phyloP scores from a whole-genome alignment of 2,797 vertebrate genomes.

The Poliocrania exsul region DNA sequence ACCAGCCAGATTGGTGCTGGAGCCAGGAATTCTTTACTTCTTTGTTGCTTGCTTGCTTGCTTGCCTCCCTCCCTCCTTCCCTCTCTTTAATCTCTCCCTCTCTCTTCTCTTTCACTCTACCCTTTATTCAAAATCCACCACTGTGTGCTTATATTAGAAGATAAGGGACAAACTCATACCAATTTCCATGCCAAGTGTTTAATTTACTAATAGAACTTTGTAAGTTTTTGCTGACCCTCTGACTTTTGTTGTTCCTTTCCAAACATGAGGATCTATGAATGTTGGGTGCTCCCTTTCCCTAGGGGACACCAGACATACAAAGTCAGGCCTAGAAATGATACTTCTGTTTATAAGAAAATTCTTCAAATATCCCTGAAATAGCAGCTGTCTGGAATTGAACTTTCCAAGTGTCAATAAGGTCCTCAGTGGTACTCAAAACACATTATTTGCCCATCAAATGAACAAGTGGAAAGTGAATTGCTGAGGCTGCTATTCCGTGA shows the following conservation, averaged over 20 bases:
- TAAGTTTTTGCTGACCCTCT: neutral
- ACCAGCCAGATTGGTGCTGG: neutral
- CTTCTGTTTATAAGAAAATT: neutral
- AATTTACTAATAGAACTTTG: no score
- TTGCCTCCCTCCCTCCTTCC: no score
- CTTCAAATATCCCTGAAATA: neutral
- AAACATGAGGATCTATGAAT: neutral
- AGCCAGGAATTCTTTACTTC: neutral
- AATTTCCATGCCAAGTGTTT: rapidly evolving
- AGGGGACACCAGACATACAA: neutral
- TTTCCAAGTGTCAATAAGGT: neutral
- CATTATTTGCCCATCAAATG: neutral
- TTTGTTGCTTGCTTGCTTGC: no score
- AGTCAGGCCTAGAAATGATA: neutral
- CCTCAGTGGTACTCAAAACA: neutral
- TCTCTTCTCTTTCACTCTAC: neutral
- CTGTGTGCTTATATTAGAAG: neutral
- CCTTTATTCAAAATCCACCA: neutral
- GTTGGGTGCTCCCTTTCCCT: neutral
- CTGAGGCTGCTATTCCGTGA: neutral
- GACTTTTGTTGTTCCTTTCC: neutral
- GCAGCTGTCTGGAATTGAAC: neutral
- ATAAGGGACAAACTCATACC: rapidly evolving
- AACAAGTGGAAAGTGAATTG: neutral
- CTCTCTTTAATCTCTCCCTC: neutral